phyloP scores from a whole-genome alignment of 2,888 invertebrate species.

The Xestia sexstrigata region DNA sequence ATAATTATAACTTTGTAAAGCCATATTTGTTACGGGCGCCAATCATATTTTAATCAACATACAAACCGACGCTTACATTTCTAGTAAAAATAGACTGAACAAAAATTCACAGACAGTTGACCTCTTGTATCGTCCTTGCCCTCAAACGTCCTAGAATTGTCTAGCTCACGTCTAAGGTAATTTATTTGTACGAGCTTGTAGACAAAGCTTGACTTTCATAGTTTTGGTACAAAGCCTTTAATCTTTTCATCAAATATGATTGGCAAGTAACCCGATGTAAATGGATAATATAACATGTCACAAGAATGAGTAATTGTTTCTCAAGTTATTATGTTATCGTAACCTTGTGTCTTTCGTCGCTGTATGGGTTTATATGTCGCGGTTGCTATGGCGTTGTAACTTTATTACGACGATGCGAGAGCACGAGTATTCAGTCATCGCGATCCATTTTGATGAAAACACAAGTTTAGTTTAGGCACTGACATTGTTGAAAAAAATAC shows the following conservation, averaged over 20 bases:
- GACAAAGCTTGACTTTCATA: conserved; percentile 35
- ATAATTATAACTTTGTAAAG: too few species aligned
- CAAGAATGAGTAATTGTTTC: conserved; percentile 29
- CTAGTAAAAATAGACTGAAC: background rate
- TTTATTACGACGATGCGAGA: conserved; percentile 8
- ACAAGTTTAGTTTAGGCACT: background rate
- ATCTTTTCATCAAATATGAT: conserved; percentile 31
- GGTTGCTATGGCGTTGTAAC: conserved; percentile 10
- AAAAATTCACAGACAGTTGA: conserved; percentile 32
- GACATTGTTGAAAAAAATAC: too few species aligned
- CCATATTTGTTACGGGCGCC: too few species aligned
- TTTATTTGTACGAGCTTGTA: conserved; percentile 32
- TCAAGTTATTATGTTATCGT: conserved; percentile 19
- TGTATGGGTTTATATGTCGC: background rate
- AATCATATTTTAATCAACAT: too few species aligned
- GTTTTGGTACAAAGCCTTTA: conserved; percentile 14
- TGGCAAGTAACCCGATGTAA: conserved; percentile 11
- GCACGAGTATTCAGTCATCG: background rate
- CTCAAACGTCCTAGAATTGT: conserved; percentile 22
- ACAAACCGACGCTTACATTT: background rate
- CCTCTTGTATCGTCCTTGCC: conserved; percentile 24
- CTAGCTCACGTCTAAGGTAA: conserved; percentile 40
- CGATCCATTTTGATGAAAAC: background rate
- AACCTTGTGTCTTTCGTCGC: background rate
- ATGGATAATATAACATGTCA: conserved; percentile 23